These are phyloP conservation scores for Amaurobius ferox DNA, from an alignment of 2,888 invertebrate species.

Conservation along the genomic window DNA sequence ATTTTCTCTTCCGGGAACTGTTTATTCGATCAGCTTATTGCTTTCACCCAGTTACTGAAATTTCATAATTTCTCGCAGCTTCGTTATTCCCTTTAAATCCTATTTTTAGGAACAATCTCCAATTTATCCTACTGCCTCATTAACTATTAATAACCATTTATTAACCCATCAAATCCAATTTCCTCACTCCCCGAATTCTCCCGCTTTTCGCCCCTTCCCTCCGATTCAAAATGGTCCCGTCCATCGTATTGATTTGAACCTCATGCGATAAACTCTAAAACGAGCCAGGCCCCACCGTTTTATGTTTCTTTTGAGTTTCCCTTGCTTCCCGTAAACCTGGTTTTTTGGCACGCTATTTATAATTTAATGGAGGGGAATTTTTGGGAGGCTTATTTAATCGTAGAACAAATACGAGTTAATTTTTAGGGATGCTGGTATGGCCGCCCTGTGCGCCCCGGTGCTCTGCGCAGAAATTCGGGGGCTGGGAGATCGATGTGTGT, in stretches of 20 bases:
- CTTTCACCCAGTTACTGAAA: background rate
- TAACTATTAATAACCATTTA: slow-evolving; percentile 31
- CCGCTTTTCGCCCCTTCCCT: slow-evolving; percentile 1
- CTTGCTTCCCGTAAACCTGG: slow-evolving; percentile 13
- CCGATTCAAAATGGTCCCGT: slow-evolving; percentile 36
- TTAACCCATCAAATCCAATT: slow-evolving; percentile 39
- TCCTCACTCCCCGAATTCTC: slow-evolving; percentile 5
- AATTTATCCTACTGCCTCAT: background rate
- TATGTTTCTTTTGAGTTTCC: slow-evolving; percentile 33
- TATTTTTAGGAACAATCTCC: background rate
- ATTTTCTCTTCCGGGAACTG: too few relatives aligned
- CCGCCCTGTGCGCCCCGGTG: slow-evolving; percentile 20
- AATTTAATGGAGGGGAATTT: slow-evolving; percentile 60
- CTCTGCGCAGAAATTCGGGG: slow-evolving; percentile 41
- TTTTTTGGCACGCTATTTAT: slow-evolving; percentile 52
- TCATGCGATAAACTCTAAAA: slow-evolving; percentile 44
- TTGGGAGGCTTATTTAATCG: slow-evolving; percentile 60
- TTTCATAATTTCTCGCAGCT: background rate
- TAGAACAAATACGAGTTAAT: slow-evolving; percentile 63
- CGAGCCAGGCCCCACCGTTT: slow-evolving; percentile 37
- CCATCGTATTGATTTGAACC: slow-evolving; percentile 65
- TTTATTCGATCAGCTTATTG: background rate
- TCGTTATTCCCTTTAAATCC: background rate
- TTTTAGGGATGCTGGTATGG: slow-evolving; percentile 34
- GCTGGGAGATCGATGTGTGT: background rate